phyloP scores from a whole-genome alignment of 2,797 vertebrate genomes.

The Phataginus tricuspis region DNA sequence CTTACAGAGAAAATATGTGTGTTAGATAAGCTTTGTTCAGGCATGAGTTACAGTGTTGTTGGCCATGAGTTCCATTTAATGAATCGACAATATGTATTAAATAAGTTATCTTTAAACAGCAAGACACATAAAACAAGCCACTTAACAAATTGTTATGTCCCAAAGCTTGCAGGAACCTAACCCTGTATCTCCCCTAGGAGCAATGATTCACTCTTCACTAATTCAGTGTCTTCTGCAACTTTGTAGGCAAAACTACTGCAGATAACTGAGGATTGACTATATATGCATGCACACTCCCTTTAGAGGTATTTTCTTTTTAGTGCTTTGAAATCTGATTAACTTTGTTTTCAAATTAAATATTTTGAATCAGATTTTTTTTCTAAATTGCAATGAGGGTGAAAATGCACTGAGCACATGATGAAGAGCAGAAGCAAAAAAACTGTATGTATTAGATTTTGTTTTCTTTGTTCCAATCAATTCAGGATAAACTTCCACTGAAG shows the following conservation, averaged over 20 bases:
- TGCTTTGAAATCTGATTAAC: slow-evolving; percentile 32
- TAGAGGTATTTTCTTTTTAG: neutral
- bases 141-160: neutral
- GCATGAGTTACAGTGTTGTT: neutral
- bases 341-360: slow-evolving; percentile 44
- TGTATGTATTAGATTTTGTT: slow-evolving; percentile 8
- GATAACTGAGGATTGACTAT: neutral
- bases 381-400: neutral
- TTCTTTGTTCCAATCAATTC: slow-evolving; percentile 60
- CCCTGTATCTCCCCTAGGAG: neutral
- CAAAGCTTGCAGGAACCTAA: neutral
- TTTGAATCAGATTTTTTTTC: slow-evolving; percentile 8
- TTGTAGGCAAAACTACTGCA: neutral
- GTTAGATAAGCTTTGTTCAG: neutral
- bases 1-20: neutral
- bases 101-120: slow-evolving; percentile 21
- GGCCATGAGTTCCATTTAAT: neutral
- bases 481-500: slow-evolving; percentile 56
- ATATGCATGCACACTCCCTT: neutral
- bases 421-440: neutral
- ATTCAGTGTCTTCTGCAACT: neutral
- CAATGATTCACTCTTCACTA: neutral
- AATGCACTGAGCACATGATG: neutral
- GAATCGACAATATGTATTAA: neutral
- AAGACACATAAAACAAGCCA: neutral